Base-by-base conservation (phyloP, 2,888 invertebrate species). In the Dione vanillae region DNA sequence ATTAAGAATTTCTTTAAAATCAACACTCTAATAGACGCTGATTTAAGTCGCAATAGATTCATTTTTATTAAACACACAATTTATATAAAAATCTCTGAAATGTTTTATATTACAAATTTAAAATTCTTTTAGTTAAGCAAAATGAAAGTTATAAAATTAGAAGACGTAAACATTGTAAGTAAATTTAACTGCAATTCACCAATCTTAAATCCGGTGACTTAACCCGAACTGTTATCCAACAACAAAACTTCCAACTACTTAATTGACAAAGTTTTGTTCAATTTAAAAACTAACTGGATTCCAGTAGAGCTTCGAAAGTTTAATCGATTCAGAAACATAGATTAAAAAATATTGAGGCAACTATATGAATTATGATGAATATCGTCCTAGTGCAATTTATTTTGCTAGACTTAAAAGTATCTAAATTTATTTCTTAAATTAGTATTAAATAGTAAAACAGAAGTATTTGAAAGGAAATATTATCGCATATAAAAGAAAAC, bases 201-300 rank as follows among this genome's bases (percentile, higher is more conserved):
- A 73, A 74, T 75, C 71, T 71, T 70, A 71, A 59, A 47, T 77
- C 75, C 71, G 72, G 74, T 78, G 68, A 64, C 68, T 64, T 67
- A 67, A 70, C 61, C 41, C 66, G 51, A 67, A 54, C 40, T 41
- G 61, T 70, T 40, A 70, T 67, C 66, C 67, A 64, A 64, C 78
- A 80, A 75, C 72, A 70, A 74, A 85, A 84, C 79, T 86, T 80
- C 75, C 75, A 82, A 83, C 85, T 85, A 88, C 71, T 75, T 79
- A 80, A 90, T 91, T 89, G 87, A 85, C 80, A 80, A 88, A 88
- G 83, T 90, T 90, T 80, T 79, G 79, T 78, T 80, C 82, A 82
- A 84, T 88, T 85, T 80, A 83, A 85, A 87, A 87, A 84, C 82
- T 83, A 81, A 78, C 83, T 80, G 82, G 81, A 82, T 83, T 82